Evolutionary conservation across 2,888 invertebrate genomes (phyloP).

Genomic region (Blastobasis adustella): DNA sequence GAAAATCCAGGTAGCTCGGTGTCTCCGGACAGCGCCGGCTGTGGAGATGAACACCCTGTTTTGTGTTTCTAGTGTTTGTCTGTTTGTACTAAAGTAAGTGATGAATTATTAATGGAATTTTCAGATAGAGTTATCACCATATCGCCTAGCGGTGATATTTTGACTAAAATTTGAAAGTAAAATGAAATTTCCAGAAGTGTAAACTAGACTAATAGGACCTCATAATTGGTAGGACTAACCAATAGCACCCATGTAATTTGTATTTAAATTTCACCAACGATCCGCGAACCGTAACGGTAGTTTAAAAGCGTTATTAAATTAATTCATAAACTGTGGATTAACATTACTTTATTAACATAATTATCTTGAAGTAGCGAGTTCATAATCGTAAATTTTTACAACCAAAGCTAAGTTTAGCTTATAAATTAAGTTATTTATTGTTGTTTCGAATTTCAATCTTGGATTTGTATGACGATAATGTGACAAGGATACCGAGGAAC

Average conservation of each 20-base stretch:
- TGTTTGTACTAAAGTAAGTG: background rate
- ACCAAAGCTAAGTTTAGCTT: conserved; percentile 1
- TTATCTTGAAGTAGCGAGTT: conserved; percentile 7
- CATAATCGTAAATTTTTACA: conserved; percentile 10
- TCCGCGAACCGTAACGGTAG: conserved; percentile 7
- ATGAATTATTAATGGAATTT: background rate
- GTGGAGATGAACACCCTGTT: conserved; percentile 23
- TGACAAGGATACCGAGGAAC: background rate
- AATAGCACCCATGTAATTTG: too few species aligned
- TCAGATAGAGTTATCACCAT: too few species aligned
- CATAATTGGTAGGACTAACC: too few species aligned
- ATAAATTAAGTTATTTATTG: conserved; percentile 7
- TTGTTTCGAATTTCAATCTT: background rate
- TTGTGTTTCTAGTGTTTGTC: background rate
- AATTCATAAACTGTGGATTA: conserved; percentile 7
- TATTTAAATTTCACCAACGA: background rate
- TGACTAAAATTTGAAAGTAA: too few species aligned
- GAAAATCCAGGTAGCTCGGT: conserved; percentile 44
- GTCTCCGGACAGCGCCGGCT: conserved; percentile 32
- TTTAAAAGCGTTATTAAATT: conserved; percentile 6
- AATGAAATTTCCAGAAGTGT: too few species aligned
- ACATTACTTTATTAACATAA: conserved; percentile 11
- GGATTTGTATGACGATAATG: background rate
- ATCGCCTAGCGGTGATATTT: too few species aligned
- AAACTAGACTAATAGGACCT: too few species aligned